Base-by-base conservation (phyloP, 2,888 invertebrate species). In the Leuctra nigra region DNA sequence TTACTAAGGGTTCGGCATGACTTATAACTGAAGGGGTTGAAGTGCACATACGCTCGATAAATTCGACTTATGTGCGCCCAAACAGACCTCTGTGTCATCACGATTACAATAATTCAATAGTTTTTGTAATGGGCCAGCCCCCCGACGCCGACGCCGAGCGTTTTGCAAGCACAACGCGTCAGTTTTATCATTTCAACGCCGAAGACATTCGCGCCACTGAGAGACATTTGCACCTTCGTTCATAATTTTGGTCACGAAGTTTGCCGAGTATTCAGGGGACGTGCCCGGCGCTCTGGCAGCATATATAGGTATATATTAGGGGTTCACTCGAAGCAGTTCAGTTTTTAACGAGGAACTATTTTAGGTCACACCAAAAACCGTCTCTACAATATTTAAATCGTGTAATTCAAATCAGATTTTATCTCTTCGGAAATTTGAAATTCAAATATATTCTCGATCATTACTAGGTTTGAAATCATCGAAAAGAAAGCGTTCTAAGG, bases 371-470 rank as follows among this genome's bases (percentile, higher is more conserved):
- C 50, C 50, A 33, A 33, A 50, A 50, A 50, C 50, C 50, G 16
- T 50, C 50, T 29, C 33, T 35, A 50, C 33, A 35, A 33, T 50
- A 50, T 50, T 50, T 29, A 20, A 24, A 18, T 7, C 38, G 18
- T 35, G 29, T 46, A 53, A 53, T 48, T 44, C 48, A 53, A 54
- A 38, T 47, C 53, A 22, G 52, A 56, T 53, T 57, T 57, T 57
- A 35, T 57, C 53, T 57, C 48, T 24, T 38, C 35, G 53, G 47
- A 46, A 57, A 57, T 57, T 46, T 57, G 57, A 57, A 57, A 54
- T 57, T 54, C 47, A 47, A 56, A 57, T 54, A 54, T 57, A 53
- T 46, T 53, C 47, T 14, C 24, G 36, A 20, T 20, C 52, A 50
- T 56, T 56, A 56, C 25, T 39, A n/a, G n/a, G n/a, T 24, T 23